Percentiles rank a stretch among this genome's conserved stretches.
Evolutionary conservation across 1,140 invertebrate species (phyloP).

Genomic region (Tachypleus tridentatus): DNA sequence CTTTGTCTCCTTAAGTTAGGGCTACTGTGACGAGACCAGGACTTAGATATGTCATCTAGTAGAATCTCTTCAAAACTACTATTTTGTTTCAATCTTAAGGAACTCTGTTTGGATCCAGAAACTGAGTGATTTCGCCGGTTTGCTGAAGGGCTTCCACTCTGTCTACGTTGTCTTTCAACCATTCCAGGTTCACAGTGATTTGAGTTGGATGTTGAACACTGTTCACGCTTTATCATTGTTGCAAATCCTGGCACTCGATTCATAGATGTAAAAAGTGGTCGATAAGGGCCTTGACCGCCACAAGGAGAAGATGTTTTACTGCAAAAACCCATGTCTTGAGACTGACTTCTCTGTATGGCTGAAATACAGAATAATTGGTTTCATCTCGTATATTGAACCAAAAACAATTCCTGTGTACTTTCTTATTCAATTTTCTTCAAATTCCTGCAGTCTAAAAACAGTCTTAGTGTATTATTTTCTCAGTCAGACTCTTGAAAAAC

Average conservation of each 20-base stretch:
- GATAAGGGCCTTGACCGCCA: conserved; percentile 23
- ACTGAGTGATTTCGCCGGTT: conserved; percentile 7
- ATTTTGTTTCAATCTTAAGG: conserved; percentile 55
- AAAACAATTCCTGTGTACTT: too few relatives aligned
- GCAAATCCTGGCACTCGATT: conserved; percentile 55
- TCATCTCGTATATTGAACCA: too few relatives aligned
- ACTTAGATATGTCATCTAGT: conserved; percentile 53
- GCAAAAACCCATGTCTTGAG: conserved; percentile 18
- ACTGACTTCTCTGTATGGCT: conserved; percentile 18
- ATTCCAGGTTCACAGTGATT: too few relatives aligned
- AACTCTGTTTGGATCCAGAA: conserved; percentile 50
- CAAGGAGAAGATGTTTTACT: conserved; percentile 4
- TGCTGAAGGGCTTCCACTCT: conserved; percentile 26
- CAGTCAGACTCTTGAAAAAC: background rate
- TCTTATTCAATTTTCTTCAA: too few relatives aligned
- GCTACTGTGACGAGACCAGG: conserved; percentile 17
- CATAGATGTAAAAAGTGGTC: conserved; percentile 43
- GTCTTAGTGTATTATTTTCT: background rate
- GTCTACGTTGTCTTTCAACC: conserved; percentile 14
- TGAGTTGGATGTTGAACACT: conserved; percentile 19
- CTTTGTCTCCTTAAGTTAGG: conserved; percentile 21
- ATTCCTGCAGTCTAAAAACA: too few relatives aligned
- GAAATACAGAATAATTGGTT: background rate
- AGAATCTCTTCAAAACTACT: conserved; percentile 60
- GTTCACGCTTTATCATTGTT: conserved; percentile 43